Conservation (phyloP, 2,888 invertebrate genomes). For the Mesorhabditis sp. region DNA sequence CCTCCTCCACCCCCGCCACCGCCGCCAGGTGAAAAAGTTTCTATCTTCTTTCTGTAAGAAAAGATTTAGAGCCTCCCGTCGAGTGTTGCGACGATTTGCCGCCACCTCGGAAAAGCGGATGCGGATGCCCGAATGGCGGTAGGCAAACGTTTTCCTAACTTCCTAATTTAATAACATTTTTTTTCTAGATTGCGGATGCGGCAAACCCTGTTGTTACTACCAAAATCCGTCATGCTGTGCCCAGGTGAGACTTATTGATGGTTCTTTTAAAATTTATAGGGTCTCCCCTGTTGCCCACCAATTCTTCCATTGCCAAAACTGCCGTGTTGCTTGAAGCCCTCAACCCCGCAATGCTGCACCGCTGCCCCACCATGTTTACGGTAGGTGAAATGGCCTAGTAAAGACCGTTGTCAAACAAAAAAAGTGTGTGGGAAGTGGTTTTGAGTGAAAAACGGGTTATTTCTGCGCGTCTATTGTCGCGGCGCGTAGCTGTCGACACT, state of each 20-base stretch:
- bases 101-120: slow-evolving; percentile 17
- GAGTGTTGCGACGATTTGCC: slow-evolving; percentile 36
- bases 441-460: no score
- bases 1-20: slow-evolving; percentile 51
- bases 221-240: slow-evolving; percentile 44
- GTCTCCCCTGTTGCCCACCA: slow-evolving; percentile 42
- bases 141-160: background rate
- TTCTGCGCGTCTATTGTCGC: no score
- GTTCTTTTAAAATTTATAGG: background rate
- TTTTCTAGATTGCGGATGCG: slow-evolving; percentile 41
- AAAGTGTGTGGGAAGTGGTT: no score
- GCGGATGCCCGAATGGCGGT: slow-evolving; percentile 32
- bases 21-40: slow-evolving; percentile 23
- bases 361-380: slow-evolving; percentile 42
- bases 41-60: background rate
- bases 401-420: no score
- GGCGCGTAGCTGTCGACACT: no score
- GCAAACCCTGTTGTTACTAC: slow-evolving; percentile 50
- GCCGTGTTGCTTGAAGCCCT: slow-evolving; percentile 40
- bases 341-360: slow-evolving; percentile 27
- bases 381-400: background rate
- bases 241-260: slow-evolving; percentile 12
- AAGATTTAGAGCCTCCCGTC: slow-evolving; percentile 35
- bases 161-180: background rate
- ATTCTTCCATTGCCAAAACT: slow-evolving; percentile 27